Base-by-base conservation (phyloP, 2,888 invertebrate genomes). In the Eristalinus sepulchralis region DNA sequence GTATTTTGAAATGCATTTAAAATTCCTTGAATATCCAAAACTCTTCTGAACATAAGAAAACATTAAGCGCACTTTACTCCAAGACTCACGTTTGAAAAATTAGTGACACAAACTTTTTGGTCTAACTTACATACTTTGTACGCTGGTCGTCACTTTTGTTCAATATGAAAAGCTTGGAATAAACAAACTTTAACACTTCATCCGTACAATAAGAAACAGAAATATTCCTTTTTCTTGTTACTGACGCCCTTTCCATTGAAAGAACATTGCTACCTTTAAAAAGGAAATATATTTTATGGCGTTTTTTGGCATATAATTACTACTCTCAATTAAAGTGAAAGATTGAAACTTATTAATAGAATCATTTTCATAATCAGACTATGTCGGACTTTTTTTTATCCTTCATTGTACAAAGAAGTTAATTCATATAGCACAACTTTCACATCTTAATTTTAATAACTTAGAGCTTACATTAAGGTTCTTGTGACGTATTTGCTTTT, bases 151-250 rank as follows among this genome's bases (percentile, higher is more conserved):
- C 17, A 53, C 20, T 67, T 31, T 31, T 67, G 53, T 31, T 31
- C 53, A 67, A 27, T 67, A 53, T 67, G 67, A 20, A 53, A n/a
- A 31, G 53, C 39, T 53, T 53, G 6, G 67, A 67, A 67, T 67
- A 31, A 27, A 67, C 67, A 53, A 11, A 31, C 3, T 31, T 67
- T 53, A 31, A 24, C 8, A 39, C 9, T 39, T 66, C 64, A 66
- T 47, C 27, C 24, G 47, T n/a, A 66, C 64, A 66, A n/a, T 67
- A 8, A 53, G 53, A 47, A 67, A 67, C 67, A 5, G 31, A 34
- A 34, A 34, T 34, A 34, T 34, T 34, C 10, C 34, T n/a, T n/a
- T n/a, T n/a, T n/a, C n/a, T n/a, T n/a, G n/a, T n/a, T n/a, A n/a
- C n/a, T n/a, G n/a, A n/a, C n/a, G n/a, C n/a, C n/a, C n/a, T n/a